These are phyloP conservation scores for Pica pica DNA, from an alignment of 2,113 vertebrate genomes.

Conservation along the genomic window DNA sequence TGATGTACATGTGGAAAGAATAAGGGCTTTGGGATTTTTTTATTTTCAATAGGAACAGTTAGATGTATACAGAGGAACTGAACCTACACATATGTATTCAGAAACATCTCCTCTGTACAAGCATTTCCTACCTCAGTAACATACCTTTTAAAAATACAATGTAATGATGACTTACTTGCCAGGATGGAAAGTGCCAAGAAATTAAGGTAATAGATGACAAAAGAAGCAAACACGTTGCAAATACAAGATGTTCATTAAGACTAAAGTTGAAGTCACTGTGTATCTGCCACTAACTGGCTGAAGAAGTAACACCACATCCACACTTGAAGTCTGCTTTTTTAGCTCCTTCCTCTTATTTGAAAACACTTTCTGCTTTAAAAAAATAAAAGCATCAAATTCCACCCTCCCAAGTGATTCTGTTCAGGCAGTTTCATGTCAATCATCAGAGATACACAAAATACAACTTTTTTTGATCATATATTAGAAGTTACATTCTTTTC, in stretches of 20 bases:
- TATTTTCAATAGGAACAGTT: neutral
- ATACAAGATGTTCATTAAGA: neutral
- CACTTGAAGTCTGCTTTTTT: neutral
- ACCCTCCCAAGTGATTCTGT: neutral
- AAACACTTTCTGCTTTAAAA: neutral
- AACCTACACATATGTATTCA: neutral
- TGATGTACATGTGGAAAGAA: neutral
- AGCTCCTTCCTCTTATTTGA: neutral
- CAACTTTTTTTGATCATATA: neutral
- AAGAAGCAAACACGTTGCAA: neutral
- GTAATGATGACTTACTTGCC: neutral
- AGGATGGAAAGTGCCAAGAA: neutral
- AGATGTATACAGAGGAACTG: neutral
- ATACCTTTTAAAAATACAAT: neutral
- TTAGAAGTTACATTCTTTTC: neutral
- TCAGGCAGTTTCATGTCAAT: neutral
- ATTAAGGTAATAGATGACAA: neutral
- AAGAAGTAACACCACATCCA: neutral
- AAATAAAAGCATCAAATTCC: neutral
- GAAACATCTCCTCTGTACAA: neutral
- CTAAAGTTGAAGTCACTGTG: accelerated
- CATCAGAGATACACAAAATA: neutral
- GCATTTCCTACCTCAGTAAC: neutral
- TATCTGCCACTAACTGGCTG: neutral
- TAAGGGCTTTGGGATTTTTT: neutral